phyloP scores from a whole-genome alignment of 2,888 invertebrate genomes.

The Apamea epomidion region DNA sequence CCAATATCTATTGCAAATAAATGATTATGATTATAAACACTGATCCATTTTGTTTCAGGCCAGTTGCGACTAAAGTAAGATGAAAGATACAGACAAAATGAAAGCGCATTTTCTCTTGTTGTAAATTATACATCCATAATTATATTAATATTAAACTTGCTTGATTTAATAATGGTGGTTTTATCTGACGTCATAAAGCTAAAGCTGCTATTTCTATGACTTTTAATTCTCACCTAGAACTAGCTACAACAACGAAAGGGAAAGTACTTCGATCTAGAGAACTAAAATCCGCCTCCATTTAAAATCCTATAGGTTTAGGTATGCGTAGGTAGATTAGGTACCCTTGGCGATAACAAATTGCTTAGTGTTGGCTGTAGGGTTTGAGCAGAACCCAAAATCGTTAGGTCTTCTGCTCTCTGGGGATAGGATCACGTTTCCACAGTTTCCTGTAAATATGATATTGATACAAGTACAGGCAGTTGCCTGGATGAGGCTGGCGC shows the following conservation, averaged over 20 bases:
- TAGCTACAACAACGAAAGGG: slow-evolving; percentile 5
- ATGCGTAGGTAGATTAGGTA: too few species aligned
- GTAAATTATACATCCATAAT: not conserved
- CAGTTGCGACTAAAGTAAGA: slow-evolving; percentile 9
- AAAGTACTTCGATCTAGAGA: slow-evolving; percentile 31
- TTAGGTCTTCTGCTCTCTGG: not conserved
- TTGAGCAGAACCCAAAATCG: not conserved
- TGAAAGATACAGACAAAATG: not conserved
- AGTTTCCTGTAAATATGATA: not conserved
- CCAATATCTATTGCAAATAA: not conserved
- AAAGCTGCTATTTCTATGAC: not conserved
- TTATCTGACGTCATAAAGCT: not conserved
- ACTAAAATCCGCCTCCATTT: slow-evolving; percentile 11
- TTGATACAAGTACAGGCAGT: not conserved
- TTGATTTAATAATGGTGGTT: not conserved
- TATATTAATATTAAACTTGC: not conserved
- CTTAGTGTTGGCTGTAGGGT: not conserved
- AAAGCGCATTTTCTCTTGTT: slow-evolving; percentile 11
- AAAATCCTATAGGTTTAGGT: not conserved
- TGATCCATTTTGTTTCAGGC: not conserved
- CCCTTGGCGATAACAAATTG: not conserved
- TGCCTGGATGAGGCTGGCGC: too few species aligned
- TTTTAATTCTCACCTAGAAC: slow-evolving; percentile 1
- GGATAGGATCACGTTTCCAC: not conserved
- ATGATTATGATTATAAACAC: not conserved